These are phyloP conservation scores for Drosophila parthenogenetica DNA, from an alignment of 2,888 invertebrate species.

Conservation along the genomic window DNA sequence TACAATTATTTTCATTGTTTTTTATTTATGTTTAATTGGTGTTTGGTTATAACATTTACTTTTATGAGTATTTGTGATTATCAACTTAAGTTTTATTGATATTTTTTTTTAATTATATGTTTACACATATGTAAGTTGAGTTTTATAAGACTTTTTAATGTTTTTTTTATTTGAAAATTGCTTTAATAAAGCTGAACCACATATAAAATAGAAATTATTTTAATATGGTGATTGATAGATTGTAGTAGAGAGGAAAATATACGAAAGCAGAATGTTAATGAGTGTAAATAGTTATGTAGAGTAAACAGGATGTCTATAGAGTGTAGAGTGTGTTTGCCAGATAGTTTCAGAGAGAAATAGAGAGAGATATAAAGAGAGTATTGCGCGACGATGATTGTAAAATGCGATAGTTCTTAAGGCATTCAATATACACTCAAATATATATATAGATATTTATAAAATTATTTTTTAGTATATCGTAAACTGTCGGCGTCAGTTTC, in stretches of 20 bases:
- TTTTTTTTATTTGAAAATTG: constrained; percentile 41
- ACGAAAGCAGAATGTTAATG: constrained; percentile 42
- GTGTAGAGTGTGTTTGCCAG: constrained; percentile 32
- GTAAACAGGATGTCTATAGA: constrained; percentile 25
- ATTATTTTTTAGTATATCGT: constrained; percentile 30
- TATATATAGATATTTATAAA: constrained; percentile 8
- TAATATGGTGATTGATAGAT: constrained; percentile 83
- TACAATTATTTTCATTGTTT: constrained; percentile 13
- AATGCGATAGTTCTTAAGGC: constrained; percentile 57
- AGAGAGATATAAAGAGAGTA: constrained; percentile 23
- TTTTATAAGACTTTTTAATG: constrained; percentile 36
- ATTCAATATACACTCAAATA: constrained; percentile 35
- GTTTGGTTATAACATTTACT: constrained; percentile 33
- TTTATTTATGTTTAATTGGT: constrained; percentile 7
- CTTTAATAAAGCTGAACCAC: constrained; percentile 85
- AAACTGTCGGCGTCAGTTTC: constrained; percentile 16
- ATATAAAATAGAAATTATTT: constrained; percentile 86
- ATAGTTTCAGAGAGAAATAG: constrained; percentile 19
- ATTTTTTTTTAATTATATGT: constrained; percentile 26
- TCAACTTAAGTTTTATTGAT: constrained; percentile 44
- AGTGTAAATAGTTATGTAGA: constrained; percentile 35
- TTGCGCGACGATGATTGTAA: constrained; percentile 55
- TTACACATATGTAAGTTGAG: constrained; percentile 41
- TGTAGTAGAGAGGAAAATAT: constrained; percentile 52
- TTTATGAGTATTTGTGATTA: constrained; percentile 25